Percentiles rank a stretch among this genome's conserved stretches.
Conservation (phyloP, 2,888 invertebrate genomes). For the Plebejus melissa region DNA sequence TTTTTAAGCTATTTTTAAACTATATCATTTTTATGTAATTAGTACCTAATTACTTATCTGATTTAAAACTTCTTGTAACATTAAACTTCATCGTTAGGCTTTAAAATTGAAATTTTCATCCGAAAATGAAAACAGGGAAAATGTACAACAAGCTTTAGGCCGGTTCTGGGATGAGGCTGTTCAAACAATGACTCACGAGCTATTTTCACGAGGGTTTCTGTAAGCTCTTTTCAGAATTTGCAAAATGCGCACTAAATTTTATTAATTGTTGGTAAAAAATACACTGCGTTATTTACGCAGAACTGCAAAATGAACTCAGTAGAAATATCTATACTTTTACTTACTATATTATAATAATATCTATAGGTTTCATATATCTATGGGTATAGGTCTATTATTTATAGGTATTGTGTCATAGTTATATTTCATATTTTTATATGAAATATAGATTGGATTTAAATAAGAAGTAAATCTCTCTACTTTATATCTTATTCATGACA, state of each 20-base stretch:
- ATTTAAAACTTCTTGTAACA: background rate
- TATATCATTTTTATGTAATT: too few species aligned
- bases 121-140: background rate
- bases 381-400: too few species aligned
- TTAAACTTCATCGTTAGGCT: background rate
- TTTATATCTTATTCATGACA: background rate
- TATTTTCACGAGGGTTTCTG: conserved; percentile 28
- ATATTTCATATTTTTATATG: too few species aligned
- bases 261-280: background rate
- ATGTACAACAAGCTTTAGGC: conserved; percentile 17
- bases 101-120: background rate
- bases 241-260: background rate
- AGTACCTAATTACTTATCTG: too few species aligned
- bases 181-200: conserved; percentile 29
- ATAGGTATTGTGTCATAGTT: too few species aligned
- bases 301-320: background rate
- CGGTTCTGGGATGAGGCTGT: conserved; percentile 13
- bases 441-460: background rate
- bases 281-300: background rate
- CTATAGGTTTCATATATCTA: too few species aligned
- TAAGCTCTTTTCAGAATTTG: conserved; percentile 21
- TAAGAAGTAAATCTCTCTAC: background rate
- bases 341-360: too few species aligned
- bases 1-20: background rate
- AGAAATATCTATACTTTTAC: too few species aligned